Evolutionary conservation across 2,888 invertebrate genomes (phyloP), one percentile per base, ranked within the genome.

Genomic region (Agonopterix alstromeriana): DNA sequence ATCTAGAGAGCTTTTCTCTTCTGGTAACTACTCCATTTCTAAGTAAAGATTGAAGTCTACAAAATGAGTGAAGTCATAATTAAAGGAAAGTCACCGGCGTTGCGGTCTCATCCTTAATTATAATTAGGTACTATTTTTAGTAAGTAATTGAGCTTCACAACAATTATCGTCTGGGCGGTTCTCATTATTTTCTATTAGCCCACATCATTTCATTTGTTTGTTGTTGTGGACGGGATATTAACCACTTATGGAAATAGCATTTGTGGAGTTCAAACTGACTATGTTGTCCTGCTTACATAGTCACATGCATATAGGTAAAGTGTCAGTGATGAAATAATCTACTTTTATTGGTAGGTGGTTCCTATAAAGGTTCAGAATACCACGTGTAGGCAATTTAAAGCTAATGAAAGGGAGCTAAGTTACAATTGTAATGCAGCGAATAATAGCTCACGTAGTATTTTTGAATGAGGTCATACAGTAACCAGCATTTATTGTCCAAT

Each of bases 161-260:
- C 45, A 36, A 45, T 11, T 11, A 9, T 36, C n/a, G 17, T 27
- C 27, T 7, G 27, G 17, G 17, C 17, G 3, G 27, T 27, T 49
- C 55, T 57, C 56, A 63, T 66, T 65, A 70, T 58, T 67, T 67
- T 61, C 54, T 53, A 55, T 65, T 66, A 64, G 57, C 64, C 61
- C 61, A 54, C 52, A 53, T 43, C 40, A 27, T 43, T 35, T 11
- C 36, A 14, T n/a, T 10, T 17, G 48, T 36, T 8, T 45, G 14
- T 36, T 36, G 11, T 42, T 27, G 27, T 27, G 5, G 7, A 27
- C 27, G 27, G 5, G 27, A 5, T 17, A 17, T 27, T 27, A 27
- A 27, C 27, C 27, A 27, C 27, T 27, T 27, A 27, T 27, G 27
- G 27, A 27, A 7, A 27, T 27, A 5, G 5, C 27, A 27, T 27